Evolutionary conservation across 2,113 vertebrate genomes (phyloP), one percentile per base, ranked within the genome.

Genomic region (Rissa tridactyla): DNA sequence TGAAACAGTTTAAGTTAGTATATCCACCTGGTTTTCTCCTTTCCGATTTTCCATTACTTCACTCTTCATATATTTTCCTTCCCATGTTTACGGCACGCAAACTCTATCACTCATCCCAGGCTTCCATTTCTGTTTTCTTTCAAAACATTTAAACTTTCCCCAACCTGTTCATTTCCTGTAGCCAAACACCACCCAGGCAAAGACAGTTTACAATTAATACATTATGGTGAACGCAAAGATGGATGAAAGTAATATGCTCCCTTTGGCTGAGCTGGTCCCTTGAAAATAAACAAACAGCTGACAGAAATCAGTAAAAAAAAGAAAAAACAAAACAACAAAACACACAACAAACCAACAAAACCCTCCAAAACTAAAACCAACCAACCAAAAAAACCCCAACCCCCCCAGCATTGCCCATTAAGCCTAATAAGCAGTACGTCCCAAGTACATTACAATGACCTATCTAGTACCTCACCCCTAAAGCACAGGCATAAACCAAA

Each of bases 91-190:
- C 34, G 88, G 60, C 80, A 88, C 6, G 9, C 65, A 94, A 90
- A 81, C 72, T 47, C n/a, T 93, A 96, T 88, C 96, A 88, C 80
- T 93, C 94, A 92, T 90, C 85, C 68, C 72, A 81, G 76, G 32
- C 69, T 93, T 93, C 72, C 54, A 88, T 60, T 94, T 89, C 86
- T 96, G 92, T 96, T 97, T 97, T 97, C 92, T 96, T 93, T 96
- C 84, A 93, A 96, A 96, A 96, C 66, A 95, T 78, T 90, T 88
- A 66, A 92, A 78, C 76, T 95, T 93, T 81, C 55, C 69, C 88
- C 62, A 94, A 94, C 90, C 73, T 95, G 94, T 82, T 90, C 15
- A 75, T 83, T 94, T 96, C 88, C 92, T 78, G 64, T 44, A 90
- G 80, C 30, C 19, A 80, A 90, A 57, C 75, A 69, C 62, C 82